A percentile compares a stretch with the other conserved stretches of the same genome.
Evolutionary conservation across 1,140 invertebrate genomes (phyloP).

Genomic region (Drosophila kepulauana): DNA sequence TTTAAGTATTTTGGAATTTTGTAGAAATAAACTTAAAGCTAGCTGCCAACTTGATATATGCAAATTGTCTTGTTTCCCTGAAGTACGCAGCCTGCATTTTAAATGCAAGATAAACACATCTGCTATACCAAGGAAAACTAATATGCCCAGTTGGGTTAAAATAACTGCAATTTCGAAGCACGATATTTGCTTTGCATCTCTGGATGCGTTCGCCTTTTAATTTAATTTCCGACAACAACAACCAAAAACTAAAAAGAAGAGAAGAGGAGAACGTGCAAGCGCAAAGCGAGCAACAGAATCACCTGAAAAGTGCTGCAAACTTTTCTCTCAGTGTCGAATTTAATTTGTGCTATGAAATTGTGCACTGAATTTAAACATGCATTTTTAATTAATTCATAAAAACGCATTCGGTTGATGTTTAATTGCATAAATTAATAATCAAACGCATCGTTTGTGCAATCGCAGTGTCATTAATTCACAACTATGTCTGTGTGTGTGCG

Average conservation of each 20-base stretch:
- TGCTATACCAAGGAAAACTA: background rate
- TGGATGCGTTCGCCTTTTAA: background rate
- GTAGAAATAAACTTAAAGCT: no score
- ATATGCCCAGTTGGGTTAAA: background rate
- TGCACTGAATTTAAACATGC: conserved; percentile 8
- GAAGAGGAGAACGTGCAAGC: no score
- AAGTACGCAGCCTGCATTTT: no score
- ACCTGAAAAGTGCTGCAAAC: no score
- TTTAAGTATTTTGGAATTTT: no score
- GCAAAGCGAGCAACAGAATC: no score
- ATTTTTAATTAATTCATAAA: conserved; percentile 28
- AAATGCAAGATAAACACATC: no score
- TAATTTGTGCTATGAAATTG: background rate
- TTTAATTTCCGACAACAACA: background rate
- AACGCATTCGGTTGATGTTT: conserved; percentile 7
- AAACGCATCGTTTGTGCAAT: background rate
- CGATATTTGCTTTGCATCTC: background rate
- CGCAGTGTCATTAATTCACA: background rate
- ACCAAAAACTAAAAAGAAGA: background rate
- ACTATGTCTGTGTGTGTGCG: no score
- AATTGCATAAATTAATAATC: conserved; percentile 26
- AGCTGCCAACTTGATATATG: no score
- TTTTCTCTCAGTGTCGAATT: conserved; percentile 1
- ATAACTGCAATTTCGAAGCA: background rate
- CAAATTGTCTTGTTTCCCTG: no score